Evolutionary conservation across 1,140 invertebrate species (phyloP).

Genomic region (Drosophila kohkoa): DNA sequence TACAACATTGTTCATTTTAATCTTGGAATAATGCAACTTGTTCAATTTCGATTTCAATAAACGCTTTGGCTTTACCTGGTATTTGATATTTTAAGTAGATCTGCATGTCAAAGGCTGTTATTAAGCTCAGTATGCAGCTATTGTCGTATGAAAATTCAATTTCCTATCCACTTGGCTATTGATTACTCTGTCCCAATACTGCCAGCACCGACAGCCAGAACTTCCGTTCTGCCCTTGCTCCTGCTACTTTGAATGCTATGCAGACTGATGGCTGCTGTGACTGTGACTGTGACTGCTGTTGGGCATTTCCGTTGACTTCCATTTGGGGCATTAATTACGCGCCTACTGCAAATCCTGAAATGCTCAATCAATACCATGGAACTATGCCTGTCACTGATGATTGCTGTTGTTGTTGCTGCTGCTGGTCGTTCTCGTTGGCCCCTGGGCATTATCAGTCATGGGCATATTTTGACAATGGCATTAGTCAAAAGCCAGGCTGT

Average conservation of each 20-base stretch:
- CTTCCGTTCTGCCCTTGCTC: conserved; percentile 43
- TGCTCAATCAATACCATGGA: conserved; percentile 67
- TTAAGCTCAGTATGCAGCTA: conserved; percentile 19
- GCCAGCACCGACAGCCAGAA: conserved; percentile 27
- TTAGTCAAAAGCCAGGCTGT: conserved; percentile 55
- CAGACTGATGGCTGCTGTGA: conserved; percentile 25
- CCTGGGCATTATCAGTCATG: conserved; percentile 71
- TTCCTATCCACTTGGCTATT: conserved; percentile 72
- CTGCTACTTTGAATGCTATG: conserved; percentile 7
- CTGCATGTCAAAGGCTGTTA: not conserved
- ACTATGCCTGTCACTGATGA: conserved; percentile 63
- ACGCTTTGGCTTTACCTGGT: no score
- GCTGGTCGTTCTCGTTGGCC: conserved; percentile 11
- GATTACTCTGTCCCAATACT: conserved; percentile 64
- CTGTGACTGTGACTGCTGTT: conserved; percentile 28
- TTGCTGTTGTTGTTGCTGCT: conserved; percentile 7
- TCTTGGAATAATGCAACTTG: no score
- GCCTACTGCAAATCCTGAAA: conserved; percentile 57
- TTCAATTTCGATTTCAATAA: no score
- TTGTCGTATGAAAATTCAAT: conserved; percentile 68
- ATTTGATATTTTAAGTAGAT: not conserved
- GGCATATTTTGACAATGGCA: conserved; percentile 80
- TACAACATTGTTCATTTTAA: no score
- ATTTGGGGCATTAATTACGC: conserved; percentile 75
- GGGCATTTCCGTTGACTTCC: conserved; percentile 67